Base-by-base conservation (phyloP, 92 coral and sea anemone species). In the Palythoa caribaeorum region DNA sequence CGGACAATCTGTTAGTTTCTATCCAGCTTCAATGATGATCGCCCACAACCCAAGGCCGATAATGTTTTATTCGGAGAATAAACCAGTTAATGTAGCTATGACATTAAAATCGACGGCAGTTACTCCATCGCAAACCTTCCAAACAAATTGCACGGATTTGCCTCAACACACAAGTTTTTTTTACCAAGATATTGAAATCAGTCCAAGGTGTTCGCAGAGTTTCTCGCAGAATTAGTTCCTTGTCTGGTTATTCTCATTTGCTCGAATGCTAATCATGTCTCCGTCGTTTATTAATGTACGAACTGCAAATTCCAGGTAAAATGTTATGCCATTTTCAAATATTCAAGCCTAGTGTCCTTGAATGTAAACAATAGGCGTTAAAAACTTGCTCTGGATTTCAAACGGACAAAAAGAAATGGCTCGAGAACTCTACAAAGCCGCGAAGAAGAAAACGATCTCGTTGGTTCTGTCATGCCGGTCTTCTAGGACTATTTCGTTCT, bases 331-430 rank as follows among this genome's bases (percentile, higher is more conserved):
- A 59, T 8, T 35, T 17, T 2, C 50, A 78, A 48, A 50, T 55
- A 20, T 89, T 38, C 44, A 72, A 35, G 14, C 40, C 63, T 13
- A 60, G 17, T 51, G 54, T 80, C 1, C 79, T 44, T 15, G 80
- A 55, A 74, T 88, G 91, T 54, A 88, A 88, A 73, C 57, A 69
- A 19, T 88, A 88, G 91, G 91, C 71, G 21, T 16, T 16, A 20
- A 16, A 20, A 16, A 0, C 21, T 63, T 20, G 71, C 35, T 84
- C 52, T 51, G 84, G 79, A 9, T 73, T 84, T 13, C 10, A 76
- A 12, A 39, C 84, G 1, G 78, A 83, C 36, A 84, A 89, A 84
- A 19, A 40, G 17, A 66, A 69, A 20, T 89, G 92, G 88, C 79
- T 89, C 19, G 7, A 19, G n/a, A 60, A 38, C 50, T 0, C 15